phyloP scores from a whole-genome alignment of 2,888 invertebrate genomes.

The Linnaemya tessellans region DNA sequence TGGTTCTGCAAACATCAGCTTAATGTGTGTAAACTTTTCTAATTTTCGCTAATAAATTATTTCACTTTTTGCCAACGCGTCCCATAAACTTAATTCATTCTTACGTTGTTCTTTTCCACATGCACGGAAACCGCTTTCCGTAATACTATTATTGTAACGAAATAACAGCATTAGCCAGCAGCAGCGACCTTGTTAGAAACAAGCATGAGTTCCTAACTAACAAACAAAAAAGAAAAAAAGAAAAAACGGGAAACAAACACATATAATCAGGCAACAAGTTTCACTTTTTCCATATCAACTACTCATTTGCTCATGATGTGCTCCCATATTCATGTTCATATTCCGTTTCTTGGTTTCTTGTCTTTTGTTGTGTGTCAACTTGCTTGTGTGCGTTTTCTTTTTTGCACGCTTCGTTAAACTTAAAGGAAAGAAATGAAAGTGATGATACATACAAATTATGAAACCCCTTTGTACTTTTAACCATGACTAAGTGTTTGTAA shows the following conservation, averaged over 20 bases:
- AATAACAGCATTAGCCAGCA: neutral
- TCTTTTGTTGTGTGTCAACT: conserved; percentile 22
- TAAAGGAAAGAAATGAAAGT: neutral
- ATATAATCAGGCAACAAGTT: conserved; percentile 41
- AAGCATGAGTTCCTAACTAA: conserved; percentile 1
- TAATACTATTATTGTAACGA: neutral
- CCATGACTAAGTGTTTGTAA: neutral
- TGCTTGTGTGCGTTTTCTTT: neutral
- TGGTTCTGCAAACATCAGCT: neutral
- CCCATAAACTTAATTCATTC: conserved; percentile 1
- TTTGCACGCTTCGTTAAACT: conserved; percentile 33
- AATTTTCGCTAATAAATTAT: neutral
- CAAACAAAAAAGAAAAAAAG: neutral
- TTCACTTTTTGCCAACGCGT: neutral
- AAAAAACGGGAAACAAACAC: neutral
- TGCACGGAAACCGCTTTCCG: neutral
- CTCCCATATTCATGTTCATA: conserved; percentile 10
- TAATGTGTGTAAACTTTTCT: neutral
- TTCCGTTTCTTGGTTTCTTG: conserved; percentile 9
- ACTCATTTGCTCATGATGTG: neutral
- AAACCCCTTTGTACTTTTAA: neutral
- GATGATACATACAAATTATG: neutral
- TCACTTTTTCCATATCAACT: conserved; percentile 29
- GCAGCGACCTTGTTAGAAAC: conserved; percentile 13
- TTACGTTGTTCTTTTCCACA: neutral